Percentiles rank a stretch among this genome's conserved stretches.
These are phyloP conservation scores for Oryctes rhinoceros DNA, from an alignment of 1,140 invertebrate species.

Conservation along the genomic window DNA sequence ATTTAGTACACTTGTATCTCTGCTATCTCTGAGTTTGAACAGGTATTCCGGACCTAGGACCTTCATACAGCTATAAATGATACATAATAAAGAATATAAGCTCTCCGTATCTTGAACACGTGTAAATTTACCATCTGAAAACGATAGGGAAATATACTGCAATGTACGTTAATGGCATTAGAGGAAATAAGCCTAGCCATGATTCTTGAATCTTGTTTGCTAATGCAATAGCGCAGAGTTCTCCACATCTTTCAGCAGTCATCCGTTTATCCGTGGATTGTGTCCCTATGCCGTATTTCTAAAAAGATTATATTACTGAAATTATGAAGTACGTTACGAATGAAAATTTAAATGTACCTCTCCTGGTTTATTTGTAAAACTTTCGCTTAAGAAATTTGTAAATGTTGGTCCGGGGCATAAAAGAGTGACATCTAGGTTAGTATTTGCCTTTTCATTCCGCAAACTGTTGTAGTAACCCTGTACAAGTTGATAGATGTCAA, in stretches of 20 bases:
- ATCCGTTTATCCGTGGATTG: conserved; percentile 69
- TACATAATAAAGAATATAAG: neutral
- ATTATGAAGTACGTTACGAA: neutral
- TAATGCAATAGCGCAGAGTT: conserved; percentile 76
- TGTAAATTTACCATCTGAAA: conserved; percentile 61
- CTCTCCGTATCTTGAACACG: neutral
- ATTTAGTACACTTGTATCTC: conserved; percentile 39
- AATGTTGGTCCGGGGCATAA: conserved; percentile 80
- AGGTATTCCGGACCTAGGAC: conserved; percentile 57
- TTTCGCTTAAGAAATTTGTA: conserved; percentile 74
- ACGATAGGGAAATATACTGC: conserved; percentile 73
- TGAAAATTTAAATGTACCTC: conserved; percentile 62
- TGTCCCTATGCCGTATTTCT: conserved; percentile 67
- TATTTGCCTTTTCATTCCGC: conserved; percentile 67
- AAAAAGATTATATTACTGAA: conserved; percentile 43
- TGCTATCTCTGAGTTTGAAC: conserved; percentile 57
- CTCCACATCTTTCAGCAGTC: conserved; percentile 75
- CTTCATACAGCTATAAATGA: conserved; percentile 57
- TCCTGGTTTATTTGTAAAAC: conserved; percentile 73
- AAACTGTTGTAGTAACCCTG: conserved; percentile 78
- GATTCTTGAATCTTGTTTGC: conserved; percentile 80
- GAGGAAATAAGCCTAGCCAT: conserved; percentile 76
- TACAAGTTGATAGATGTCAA: conserved; percentile 41
- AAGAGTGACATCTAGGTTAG: conserved; percentile 72
- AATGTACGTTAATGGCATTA: conserved; percentile 72